Evolutionary conservation across 2,113 vertebrate species (phyloP).

Genomic region (Pterocles gutturalis): DNA sequence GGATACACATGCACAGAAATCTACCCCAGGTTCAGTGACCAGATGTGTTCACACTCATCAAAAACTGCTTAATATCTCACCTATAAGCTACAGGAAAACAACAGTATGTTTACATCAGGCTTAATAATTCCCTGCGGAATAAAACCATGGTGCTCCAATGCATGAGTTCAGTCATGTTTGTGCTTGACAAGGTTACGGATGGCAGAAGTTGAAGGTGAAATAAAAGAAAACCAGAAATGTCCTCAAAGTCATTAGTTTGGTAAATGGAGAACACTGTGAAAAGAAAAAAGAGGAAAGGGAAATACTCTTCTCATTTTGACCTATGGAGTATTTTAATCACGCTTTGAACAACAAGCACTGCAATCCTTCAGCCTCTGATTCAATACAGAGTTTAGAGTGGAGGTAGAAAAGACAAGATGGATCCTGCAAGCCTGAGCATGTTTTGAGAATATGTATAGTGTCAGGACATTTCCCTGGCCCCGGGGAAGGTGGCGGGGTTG

Average conservation of each 20-base stretch:
- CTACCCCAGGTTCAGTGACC: neutral
- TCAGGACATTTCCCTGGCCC: conserved; percentile 29
- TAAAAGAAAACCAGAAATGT: neutral
- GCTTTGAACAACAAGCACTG: neutral
- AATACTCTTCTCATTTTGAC: neutral
- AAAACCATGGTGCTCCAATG: neutral
- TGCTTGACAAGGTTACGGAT: neutral
- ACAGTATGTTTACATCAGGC: neutral
- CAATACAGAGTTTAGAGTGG: neutral
- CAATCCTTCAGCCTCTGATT: neutral
- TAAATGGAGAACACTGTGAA: neutral
- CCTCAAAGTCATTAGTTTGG: neutral
- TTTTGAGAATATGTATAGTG: neutral
- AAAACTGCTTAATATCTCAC: neutral
- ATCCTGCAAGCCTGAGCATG: neutral
- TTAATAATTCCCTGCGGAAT: neutral
- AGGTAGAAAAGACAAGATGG: neutral
- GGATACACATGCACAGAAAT: neutral
- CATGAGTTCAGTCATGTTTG: neutral
- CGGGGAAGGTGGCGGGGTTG: neutral
- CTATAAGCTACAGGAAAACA: neutral
- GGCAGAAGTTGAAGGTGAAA: neutral
- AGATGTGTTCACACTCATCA: neutral
- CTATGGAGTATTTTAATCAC: neutral
- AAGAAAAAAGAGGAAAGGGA: neutral